Percentiles rank a stretch among this genome's conserved stretches.
These are phyloP conservation scores for Melanerpes aurifrons DNA, from an alignment of 2,113 vertebrate genomes.

Conservation along the genomic window DNA sequence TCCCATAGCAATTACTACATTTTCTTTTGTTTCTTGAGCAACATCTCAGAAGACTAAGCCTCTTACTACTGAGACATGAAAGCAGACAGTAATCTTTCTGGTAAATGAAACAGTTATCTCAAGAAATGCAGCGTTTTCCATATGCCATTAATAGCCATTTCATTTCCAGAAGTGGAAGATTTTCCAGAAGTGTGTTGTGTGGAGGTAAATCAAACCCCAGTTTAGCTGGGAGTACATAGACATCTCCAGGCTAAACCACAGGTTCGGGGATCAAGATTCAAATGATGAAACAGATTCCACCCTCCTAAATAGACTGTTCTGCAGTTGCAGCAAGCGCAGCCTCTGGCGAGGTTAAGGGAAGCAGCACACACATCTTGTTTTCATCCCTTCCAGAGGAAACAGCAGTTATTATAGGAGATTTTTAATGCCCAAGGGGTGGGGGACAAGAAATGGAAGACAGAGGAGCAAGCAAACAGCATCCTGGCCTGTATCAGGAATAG, in stretches of 20 bases:
- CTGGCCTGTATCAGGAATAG: no score
- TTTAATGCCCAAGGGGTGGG: background rate
- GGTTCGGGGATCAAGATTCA: background rate
- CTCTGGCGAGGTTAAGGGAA: background rate
- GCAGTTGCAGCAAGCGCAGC: background rate
- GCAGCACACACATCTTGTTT: background rate
- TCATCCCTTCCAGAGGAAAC: background rate
- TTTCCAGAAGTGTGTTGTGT: background rate
- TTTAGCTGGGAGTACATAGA: background rate
- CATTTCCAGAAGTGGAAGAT: conserved; percentile 4
- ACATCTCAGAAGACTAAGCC: background rate
- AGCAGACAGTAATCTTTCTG: background rate
- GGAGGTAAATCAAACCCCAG: background rate
- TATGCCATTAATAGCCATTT: background rate
- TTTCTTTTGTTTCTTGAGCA: conserved; percentile 5
- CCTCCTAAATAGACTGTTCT: background rate
- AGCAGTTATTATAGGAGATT: background rate
- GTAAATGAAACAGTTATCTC: background rate
- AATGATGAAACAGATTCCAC: background rate
- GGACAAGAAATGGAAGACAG: background rate
- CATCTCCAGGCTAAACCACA: background rate
- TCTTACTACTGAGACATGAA: background rate
- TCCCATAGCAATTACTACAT: background rate
- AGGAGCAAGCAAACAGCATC: background rate
- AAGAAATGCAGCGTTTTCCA: background rate